Conservation (phyloP, 2,113 vertebrate genomes). For the Mustela nigripes region DNA sequence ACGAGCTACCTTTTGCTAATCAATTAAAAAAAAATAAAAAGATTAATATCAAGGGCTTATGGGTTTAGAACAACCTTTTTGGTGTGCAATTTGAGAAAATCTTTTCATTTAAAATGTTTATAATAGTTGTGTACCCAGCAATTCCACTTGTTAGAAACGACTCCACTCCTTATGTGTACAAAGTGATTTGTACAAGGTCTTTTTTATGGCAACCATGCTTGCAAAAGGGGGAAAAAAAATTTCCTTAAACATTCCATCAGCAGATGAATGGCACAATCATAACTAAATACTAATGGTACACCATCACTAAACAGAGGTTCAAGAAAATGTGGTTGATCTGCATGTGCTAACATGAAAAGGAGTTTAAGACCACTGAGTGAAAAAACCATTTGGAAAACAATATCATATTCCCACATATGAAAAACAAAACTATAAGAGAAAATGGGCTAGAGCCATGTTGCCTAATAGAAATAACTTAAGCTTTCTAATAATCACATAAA, state of each 20-base stretch:
- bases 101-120: slow-evolving; percentile 41
- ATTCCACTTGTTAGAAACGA: not conserved
- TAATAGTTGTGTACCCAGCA: not conserved
- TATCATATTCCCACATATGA: not conserved
- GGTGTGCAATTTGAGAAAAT: not conserved
- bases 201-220: not conserved
- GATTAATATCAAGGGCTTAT: not conserved
- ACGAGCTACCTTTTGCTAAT: not conserved
- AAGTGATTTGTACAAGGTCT: not conserved
- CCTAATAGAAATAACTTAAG: slow-evolving; percentile 52
- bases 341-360: not conserved
- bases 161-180: not conserved
- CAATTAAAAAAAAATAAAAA: not conserved
- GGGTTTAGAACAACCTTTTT: not conserved
- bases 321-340: not conserved
- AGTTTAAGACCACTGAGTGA: slow-evolving; percentile 8
- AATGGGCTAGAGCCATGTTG: not conserved
- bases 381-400: not conserved
- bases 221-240: not conserved
- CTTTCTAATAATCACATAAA: slow-evolving; percentile 36
- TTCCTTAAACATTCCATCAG: not conserved
- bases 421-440: slow-evolving; percentile 11
- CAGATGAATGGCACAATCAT: not conserved
- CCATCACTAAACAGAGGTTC: not conserved
- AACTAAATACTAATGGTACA: not conserved